Evolutionary conservation across 2,888 invertebrate genomes (phyloP), one percentile per base, ranked within the genome.

Genomic region (Anodontia alba): DNA sequence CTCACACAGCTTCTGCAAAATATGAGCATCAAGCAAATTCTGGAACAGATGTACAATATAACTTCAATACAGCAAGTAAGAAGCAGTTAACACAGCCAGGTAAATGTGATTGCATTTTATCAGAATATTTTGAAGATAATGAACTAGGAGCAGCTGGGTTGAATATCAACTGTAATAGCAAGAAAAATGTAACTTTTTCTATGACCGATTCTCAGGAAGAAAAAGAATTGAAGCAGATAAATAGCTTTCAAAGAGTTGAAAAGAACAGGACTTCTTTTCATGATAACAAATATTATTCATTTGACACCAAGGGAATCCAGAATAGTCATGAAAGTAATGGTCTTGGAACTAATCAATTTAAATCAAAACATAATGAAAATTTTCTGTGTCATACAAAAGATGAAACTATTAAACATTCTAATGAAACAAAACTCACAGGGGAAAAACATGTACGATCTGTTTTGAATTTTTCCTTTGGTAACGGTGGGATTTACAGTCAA

Each of bases 121-220:
- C 23, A 38, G 12, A 12, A 38, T 38, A 23, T 15, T 26, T 54
- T 8, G 54, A 23, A 26, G 54, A 26, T 54, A 8, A 54, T 38
- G 12, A 12, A 12, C 5, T 8, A 26, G 23, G 54, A 26, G 62
- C 33, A 17, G 33, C 7, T 31, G 62, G 33, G 7, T 33, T 17
- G 20, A 17, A 17, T 33, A 23, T 7, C 15, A 33, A 62, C 17
- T 17, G 20, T 23, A 62, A 17, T 17, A 62, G 1, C 10, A 54
- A 54, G 54, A 62, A 62, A 33, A 62, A n/a, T 62, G 62, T 62
- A 5, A 31, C 31, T 33, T 62, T 62, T 33, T 62, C 62, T 20
- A 62, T 62, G 62, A 62, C 62, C 31, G 62, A 62, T 62, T 62
- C 62, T 33, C 62, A 62, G 20, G 62, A 62, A 20, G 62, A 62